These are phyloP conservation scores for Herminia tarsipennalis DNA, from an alignment of 2,888 invertebrate genomes.

Conservation along the genomic window DNA sequence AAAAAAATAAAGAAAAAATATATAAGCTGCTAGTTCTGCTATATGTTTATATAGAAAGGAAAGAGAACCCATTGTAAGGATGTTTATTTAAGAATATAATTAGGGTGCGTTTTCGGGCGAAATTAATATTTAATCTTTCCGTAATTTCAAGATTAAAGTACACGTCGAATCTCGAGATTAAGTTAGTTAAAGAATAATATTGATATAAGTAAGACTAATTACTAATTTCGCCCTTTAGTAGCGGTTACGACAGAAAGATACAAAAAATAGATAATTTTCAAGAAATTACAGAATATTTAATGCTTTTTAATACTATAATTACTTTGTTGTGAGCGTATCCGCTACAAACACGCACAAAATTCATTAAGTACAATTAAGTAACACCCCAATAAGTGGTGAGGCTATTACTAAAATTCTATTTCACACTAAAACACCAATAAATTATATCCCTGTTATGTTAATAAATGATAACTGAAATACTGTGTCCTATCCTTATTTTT, in stretches of 20 bases:
- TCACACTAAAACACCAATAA: conserved; percentile 7
- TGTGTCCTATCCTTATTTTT: too few species aligned
- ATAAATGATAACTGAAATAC: conserved; percentile 2
- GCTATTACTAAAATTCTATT: conserved; percentile 11
- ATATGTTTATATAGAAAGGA: conserved; percentile 11
- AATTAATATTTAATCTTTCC: neutral
- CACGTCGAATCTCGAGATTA: too few species aligned
- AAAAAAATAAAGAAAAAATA: conserved; percentile 64
- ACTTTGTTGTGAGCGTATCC: conserved; percentile 1
- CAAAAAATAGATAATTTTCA: too few species aligned
- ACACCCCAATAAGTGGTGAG: conserved; percentile 2
- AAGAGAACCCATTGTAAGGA: conserved; percentile 3
- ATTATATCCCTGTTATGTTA: conserved; percentile 4
- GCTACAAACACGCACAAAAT: conserved; percentile 11
- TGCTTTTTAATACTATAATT: neutral
- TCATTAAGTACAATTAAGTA: conserved; percentile 3
- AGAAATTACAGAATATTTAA: too few species aligned
- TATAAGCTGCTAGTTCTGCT: conserved; percentile 50
- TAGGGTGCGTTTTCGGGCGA: neutral
- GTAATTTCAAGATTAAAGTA: neutral
- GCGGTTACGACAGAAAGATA: conserved; percentile 2
- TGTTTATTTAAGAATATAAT: neutral
- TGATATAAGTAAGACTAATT: too few species aligned
- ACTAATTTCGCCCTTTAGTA: neutral
- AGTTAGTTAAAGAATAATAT: too few species aligned